Evolutionary conservation across 2,113 vertebrate species (phyloP).

Genomic region (Podarcis raffonei): DNA sequence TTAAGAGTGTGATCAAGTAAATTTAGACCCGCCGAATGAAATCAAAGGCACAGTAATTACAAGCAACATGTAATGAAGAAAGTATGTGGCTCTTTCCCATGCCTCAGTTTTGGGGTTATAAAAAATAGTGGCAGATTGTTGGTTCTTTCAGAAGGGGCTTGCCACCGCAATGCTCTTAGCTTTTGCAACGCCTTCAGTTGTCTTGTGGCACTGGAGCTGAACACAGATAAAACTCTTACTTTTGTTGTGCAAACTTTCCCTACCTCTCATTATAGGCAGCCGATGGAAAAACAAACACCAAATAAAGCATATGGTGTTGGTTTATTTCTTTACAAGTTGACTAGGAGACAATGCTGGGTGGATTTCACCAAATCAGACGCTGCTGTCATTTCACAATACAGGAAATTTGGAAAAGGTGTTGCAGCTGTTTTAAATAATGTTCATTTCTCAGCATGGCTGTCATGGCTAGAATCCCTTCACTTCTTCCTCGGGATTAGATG

Average conservation of each 20-base stretch:
- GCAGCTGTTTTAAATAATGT: conserved; percentile 67
- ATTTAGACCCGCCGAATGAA: conserved; percentile 64
- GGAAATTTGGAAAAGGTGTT: conserved; percentile 67
- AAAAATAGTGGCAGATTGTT: conserved; percentile 61
- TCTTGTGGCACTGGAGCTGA: conserved; percentile 59
- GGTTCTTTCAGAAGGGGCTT: conserved; percentile 56
- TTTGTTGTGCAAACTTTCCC: conserved; percentile 58
- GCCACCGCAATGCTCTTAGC: conserved; percentile 43
- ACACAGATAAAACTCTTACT: conserved; percentile 51
- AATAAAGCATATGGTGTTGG: conserved; percentile 68
- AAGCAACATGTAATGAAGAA: conserved; percentile 60
- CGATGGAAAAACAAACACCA: conserved; percentile 73
- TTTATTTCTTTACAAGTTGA: conserved; percentile 74
- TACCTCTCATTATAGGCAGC: conserved; percentile 65
- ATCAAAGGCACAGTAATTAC: conserved; percentile 66
- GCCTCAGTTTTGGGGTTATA: conserved; percentile 55
- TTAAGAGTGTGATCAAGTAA: conserved; percentile 49
- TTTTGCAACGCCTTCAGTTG: conserved; percentile 50
- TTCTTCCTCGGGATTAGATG: conserved; percentile 44
- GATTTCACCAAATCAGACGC: conserved; percentile 61
- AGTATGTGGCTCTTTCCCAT: conserved; percentile 56
- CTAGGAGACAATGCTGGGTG: conserved; percentile 68
- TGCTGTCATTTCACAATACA: conserved; percentile 71
- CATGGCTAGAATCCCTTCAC: conserved; percentile 56
- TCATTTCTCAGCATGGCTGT: conserved; percentile 67